A percentile compares a stretch with the other conserved stretches of the same genome.
These are phyloP conservation scores for Steatocranus sp. DNA, from an alignment of 2,797 vertebrate species.

Conservation along the genomic window DNA sequence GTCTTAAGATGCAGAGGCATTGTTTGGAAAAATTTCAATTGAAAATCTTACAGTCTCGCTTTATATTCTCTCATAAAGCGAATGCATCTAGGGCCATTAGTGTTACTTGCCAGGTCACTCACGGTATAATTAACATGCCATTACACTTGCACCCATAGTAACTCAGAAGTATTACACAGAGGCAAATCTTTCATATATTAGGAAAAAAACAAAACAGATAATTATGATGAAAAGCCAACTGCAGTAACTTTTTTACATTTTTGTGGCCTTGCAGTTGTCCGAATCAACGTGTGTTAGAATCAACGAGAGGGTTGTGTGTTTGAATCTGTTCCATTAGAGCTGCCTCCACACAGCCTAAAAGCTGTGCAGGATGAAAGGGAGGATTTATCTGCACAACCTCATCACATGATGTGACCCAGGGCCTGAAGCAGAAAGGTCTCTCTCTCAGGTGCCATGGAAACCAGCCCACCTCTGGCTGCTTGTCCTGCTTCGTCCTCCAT, in stretches of 20 bases:
- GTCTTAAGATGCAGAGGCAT: background rate
- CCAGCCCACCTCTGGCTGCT: constrained; percentile 59
- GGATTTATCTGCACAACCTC: constrained; percentile 50
- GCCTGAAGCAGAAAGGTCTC: constrained; percentile 45
- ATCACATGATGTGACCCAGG: constrained; percentile 63
- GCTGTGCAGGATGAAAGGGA: constrained; percentile 43
- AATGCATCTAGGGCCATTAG: background rate
- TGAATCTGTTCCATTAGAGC: constrained; percentile 23
- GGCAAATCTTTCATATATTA: background rate
- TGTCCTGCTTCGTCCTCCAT: constrained; percentile 56
- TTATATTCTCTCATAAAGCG: background rate
- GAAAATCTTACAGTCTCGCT: background rate
- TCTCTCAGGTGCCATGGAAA: constrained; percentile 62
- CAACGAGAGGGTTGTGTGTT: constrained; percentile 5
- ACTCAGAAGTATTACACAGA: background rate
- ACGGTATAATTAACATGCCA: background rate
- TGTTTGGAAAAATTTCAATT: background rate
- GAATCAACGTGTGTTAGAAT: constrained; percentile 6
- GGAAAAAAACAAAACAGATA: background rate
- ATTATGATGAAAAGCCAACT: background rate
- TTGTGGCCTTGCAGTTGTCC: background rate
- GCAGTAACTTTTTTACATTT: background rate
- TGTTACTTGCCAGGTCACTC: background rate
- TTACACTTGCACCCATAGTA: background rate
- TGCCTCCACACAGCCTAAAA: constrained; percentile 23